Evolutionary conservation across 2,888 invertebrate species (phyloP).

Genomic region (Drosophila maculinotata): DNA sequence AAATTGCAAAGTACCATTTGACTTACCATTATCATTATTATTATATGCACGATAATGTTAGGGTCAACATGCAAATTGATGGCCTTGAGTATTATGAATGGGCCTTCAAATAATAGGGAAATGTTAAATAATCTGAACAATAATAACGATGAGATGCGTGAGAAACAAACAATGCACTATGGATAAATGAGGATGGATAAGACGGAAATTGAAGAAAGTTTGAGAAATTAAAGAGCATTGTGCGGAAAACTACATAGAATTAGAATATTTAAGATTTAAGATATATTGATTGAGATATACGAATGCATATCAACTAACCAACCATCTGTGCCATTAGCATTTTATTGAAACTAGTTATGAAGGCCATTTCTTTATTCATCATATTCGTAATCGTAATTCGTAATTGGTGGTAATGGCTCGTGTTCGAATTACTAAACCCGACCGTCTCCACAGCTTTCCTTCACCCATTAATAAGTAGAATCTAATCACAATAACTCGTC

Average conservation of each 20-base stretch:
- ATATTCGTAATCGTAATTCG: slow-evolving; percentile 5
- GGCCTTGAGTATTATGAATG: slow-evolving; percentile 33
- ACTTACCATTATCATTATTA: slow-evolving; percentile 43
- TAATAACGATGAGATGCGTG: not conserved
- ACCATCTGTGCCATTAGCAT: not conserved
- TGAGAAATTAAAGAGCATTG: not conserved
- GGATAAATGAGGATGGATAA: no score
- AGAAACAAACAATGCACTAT: not conserved
- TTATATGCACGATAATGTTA: slow-evolving; percentile 49
- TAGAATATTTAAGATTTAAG: no score
- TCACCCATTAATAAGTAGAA: slow-evolving; percentile 13
- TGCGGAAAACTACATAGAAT: no score
- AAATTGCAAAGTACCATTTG: slow-evolving; percentile 19
- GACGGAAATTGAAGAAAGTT: not conserved
- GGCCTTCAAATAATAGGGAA: slow-evolving; percentile 31
- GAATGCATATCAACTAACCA: no score
- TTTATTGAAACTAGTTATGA: not conserved
- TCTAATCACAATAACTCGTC: slow-evolving; percentile 27
- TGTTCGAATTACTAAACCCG: slow-evolving; percentile 11
- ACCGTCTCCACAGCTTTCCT: slow-evolving; percentile 12
- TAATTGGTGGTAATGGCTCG: slow-evolving; percentile 10
- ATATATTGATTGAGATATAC: not conserved
- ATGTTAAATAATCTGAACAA: slow-evolving; percentile 16
- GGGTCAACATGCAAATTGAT: slow-evolving; percentile 45
- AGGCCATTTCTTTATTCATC: not conserved